Evolutionary conservation across 2,888 invertebrate genomes (phyloP).

Genomic region (Synanthedon andrenaeformis): DNA sequence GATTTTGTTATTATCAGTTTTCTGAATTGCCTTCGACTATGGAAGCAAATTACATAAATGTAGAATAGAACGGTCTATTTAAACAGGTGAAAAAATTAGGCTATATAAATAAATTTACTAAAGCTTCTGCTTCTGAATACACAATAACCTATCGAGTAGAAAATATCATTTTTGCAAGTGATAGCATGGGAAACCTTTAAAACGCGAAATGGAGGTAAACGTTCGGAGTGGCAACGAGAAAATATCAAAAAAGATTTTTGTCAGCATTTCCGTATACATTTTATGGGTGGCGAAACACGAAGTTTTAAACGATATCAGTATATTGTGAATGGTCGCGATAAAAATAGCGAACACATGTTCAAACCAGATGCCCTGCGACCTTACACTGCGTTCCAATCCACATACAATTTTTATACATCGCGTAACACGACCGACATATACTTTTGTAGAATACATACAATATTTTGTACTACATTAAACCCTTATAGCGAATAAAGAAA

Average conservation of each 20-base stretch:
- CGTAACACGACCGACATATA: constrained; percentile 14
- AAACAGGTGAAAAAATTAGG: too few species aligned
- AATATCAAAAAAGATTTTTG: constrained; percentile 8
- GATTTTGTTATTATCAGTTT: too few species aligned
- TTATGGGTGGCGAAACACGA: neutral
- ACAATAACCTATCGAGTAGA: neutral
- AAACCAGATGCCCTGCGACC: constrained; percentile 66
- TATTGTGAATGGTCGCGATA: constrained; percentile 47
- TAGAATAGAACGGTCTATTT: too few species aligned
- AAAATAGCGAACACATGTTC: constrained; percentile 58
- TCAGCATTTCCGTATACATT: constrained; percentile 10
- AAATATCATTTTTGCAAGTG: neutral
- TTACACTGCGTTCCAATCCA: constrained; percentile 40
- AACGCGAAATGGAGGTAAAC: neutral
- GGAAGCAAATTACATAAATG: too few species aligned
- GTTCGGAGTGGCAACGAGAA: neutral
- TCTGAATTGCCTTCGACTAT: too few species aligned
- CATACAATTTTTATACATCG: constrained; percentile 24
- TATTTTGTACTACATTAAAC: constrained; percentile 37
- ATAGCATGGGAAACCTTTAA: neutral
- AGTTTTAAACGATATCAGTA: constrained; percentile 32
- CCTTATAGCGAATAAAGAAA: constrained; percentile 28
- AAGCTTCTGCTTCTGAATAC: too few species aligned
- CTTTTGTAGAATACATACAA: constrained; percentile 31
- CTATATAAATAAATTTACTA: too few species aligned